phyloP scores from a whole-genome alignment of 2,113 vertebrate genomes.

The Oxyura jamaicensis region DNA sequence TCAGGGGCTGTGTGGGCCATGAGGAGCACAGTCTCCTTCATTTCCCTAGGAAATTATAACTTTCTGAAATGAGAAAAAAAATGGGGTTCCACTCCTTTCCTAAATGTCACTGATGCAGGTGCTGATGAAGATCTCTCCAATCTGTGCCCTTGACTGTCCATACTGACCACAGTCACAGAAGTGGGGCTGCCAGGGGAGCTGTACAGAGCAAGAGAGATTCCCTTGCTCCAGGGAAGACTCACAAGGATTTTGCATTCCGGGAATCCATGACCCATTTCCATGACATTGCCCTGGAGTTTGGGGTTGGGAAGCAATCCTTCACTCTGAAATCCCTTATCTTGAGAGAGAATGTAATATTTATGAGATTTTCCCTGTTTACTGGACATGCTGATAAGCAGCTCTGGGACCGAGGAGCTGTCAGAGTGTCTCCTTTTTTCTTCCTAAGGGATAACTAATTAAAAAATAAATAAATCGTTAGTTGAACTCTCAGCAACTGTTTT shows the following conservation, averaged over 20 bases:
- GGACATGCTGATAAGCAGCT: conserved; percentile 31
- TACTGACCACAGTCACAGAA: background rate
- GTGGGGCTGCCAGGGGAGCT: background rate
- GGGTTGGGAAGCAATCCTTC: conserved; percentile 42
- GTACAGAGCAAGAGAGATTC: fast-evolving
- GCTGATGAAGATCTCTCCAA: background rate
- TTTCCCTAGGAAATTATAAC: background rate
- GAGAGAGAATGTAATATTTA: conserved; percentile 44
- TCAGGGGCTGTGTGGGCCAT: fast-evolving
- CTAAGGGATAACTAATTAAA: conserved; percentile 36
- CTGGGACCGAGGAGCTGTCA: conserved; percentile 32
- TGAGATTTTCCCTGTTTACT: conserved; percentile 46
- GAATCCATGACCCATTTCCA: conserved; percentile 9
- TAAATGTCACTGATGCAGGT: background rate
- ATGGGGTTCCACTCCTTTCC: background rate
- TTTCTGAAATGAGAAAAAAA: background rate
- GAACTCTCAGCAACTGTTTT: conserved; percentile 38
- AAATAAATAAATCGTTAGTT: conserved; percentile 43
- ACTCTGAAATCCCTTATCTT: conserved; percentile 48
- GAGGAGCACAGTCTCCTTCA: background rate
- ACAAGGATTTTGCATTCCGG: background rate
- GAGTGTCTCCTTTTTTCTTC: background rate
- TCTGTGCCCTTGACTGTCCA: background rate
- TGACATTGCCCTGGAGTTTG: background rate
- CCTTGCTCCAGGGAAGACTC: background rate